A percentile compares a stretch with the other conserved stretches of the same genome.
Conservation (phyloP, 1,140 invertebrate species). For the Aphelenchoides fujianensis region DNA sequence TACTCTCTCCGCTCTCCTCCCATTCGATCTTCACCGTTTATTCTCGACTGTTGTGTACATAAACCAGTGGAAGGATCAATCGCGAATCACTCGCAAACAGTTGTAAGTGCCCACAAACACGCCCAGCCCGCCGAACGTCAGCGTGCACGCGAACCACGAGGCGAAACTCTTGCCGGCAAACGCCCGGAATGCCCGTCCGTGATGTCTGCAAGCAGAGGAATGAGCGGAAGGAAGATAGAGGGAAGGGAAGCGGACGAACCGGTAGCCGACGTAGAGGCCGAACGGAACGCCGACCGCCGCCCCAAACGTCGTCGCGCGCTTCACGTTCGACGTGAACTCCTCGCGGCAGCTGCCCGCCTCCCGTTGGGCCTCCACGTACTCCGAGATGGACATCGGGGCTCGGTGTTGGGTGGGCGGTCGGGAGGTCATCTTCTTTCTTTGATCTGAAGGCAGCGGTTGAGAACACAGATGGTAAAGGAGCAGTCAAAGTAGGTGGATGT, state of each 20-base stretch:
- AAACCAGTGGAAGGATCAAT: background rate
- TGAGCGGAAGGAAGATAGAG: background rate
- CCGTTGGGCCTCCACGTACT: conserved; percentile 17
- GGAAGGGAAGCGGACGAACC: too few species aligned
- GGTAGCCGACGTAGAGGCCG: conserved; percentile 23
- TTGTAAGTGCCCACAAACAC: conserved; percentile 10
- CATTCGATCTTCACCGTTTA: conserved; percentile 7
- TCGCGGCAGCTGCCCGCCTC: conserved; percentile 5
- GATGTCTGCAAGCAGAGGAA: conserved; percentile 12
- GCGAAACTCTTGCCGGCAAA: conserved; percentile 7
- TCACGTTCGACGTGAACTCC: conserved; percentile 14
- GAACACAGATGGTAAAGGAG: too few species aligned
- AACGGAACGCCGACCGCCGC: conserved; percentile 10
- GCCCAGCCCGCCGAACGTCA: conserved; percentile 7
- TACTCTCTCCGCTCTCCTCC: background rate
- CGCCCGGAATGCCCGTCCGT: conserved; percentile 5
- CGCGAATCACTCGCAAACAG: conserved; percentile 14
- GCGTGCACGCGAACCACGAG: background rate
- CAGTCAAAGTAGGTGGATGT: too few species aligned
- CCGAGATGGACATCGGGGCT: background rate
- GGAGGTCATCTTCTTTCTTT: background rate
- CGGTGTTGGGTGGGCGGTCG: background rate
- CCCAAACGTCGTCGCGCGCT: background rate
- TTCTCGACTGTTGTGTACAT: conserved; percentile 12
- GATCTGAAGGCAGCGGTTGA: background rate